phyloP scores from a whole-genome alignment of 2,113 vertebrate genomes.

The Myotis davidii region DNA sequence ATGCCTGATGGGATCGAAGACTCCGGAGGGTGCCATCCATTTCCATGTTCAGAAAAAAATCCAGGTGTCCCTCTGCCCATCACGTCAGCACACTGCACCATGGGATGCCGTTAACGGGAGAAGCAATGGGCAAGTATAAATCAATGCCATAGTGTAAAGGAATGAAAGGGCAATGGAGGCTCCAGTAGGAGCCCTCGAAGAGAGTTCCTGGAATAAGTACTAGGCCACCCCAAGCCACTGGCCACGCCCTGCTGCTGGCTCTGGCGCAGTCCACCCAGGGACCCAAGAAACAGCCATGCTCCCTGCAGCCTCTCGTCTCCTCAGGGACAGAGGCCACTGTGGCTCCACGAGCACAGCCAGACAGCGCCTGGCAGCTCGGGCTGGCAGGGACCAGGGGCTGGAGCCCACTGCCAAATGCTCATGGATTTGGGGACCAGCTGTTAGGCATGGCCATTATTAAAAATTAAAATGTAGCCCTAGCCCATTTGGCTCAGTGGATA shows the following conservation, averaged over 20 bases:
- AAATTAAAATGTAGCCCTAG: neutral
- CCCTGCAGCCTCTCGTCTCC: neutral
- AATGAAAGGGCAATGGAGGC: neutral
- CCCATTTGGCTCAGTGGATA: no score
- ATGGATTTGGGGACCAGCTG: neutral
- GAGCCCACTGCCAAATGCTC: no score
- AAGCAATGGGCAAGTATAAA: neutral
- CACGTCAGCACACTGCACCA: no score
- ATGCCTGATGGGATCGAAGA: no score
- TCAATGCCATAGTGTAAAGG: neutral
- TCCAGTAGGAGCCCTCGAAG: neutral
- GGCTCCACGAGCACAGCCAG: accelerated
- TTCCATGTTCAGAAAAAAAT: neutral
- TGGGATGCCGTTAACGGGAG: no score
- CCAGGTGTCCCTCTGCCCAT: no score
- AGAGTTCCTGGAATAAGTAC: neutral
- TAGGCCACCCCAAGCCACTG: neutral
- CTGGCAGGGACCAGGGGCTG: accelerated
- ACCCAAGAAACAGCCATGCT: no score
- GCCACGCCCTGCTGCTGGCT: accelerated
- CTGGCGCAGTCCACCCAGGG: accelerated
- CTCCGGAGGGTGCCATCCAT: no score
- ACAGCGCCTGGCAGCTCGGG: no score
- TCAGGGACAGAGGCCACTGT: neutral
- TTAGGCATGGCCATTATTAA: neutral